A percentile compares a stretch with the other conserved stretches of the same genome.
These are phyloP conservation scores for Cephus runcator DNA, from an alignment of 2,888 invertebrate species.

Conservation along the genomic window DNA sequence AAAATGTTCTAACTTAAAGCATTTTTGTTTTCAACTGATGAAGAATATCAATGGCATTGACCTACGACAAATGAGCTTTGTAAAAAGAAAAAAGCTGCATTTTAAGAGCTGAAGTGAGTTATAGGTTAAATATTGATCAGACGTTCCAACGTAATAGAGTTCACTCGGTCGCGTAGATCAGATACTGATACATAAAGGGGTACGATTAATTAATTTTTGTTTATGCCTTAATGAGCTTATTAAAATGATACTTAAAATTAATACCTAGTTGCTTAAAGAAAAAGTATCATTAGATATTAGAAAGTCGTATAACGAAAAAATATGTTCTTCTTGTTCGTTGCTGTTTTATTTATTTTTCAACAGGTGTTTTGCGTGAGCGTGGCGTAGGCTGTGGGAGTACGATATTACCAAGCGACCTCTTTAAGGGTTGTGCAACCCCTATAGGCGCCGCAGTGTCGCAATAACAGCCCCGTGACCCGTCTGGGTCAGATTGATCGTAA, in stretches of 20 bases:
- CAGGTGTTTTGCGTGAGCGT: neutral
- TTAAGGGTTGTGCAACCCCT: neutral
- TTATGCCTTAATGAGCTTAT: neutral
- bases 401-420: neutral
- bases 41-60: too few relatives aligned
- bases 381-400: neutral
- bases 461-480: neutral
- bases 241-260: neutral
- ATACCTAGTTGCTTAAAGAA: neutral
- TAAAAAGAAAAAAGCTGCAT: neutral
- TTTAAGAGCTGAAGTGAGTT: neutral
- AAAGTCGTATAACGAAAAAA: too few relatives aligned
- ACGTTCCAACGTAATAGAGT: neutral
- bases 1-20: neutral
- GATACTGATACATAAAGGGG: neutral
- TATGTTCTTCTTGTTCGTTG: neutral
- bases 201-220: neutral
- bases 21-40: neutral
- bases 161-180: neutral
- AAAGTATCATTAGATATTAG: neutral
- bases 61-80: too few relatives aligned
- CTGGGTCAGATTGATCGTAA: neutral
- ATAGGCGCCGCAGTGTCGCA: constrained; percentile 1
- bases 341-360: neutral
- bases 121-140: neutral